Evolutionary conservation across 2,113 vertebrate genomes (phyloP).

Genomic region (Gadus macrocephalus): DNA sequence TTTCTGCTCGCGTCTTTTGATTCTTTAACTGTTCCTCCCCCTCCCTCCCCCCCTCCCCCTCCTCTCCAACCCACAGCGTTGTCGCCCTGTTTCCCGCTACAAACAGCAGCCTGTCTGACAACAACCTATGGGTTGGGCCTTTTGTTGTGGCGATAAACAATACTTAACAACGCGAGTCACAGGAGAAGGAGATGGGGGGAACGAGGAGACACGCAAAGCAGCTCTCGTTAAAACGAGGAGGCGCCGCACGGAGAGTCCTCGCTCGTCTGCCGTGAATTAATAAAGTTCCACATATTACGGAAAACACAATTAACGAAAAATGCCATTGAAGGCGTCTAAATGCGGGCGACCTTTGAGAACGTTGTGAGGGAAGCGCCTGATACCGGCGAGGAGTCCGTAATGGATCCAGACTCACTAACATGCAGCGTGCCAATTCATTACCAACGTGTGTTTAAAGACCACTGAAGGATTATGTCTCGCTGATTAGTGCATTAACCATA

Average conservation of each 20-base stretch:
- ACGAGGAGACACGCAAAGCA: too few relatives aligned
- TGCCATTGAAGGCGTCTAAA: too few relatives aligned
- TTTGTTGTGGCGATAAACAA: constrained; percentile 46
- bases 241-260: too few relatives aligned
- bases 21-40: constrained; percentile 56
- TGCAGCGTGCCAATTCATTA: constrained; percentile 44
- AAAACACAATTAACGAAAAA: too few relatives aligned
- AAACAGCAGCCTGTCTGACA: constrained; percentile 42
- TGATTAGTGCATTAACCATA: constrained; percentile 33
- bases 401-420: constrained; percentile 34
- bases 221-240: too few relatives aligned
- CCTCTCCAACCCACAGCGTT: too few relatives aligned
- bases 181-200: constrained; percentile 6
- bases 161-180: constrained; percentile 42
- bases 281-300: too few relatives aligned
- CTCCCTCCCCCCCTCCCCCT: constrained; percentile 30
- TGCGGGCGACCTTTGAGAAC: too few relatives aligned
- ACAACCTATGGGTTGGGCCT: constrained; percentile 20
- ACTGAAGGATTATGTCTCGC: constrained; percentile 45
- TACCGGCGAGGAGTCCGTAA: background rate
- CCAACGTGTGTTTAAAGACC: constrained; percentile 35
- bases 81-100: constrained; percentile 27
- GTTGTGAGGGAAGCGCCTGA: too few relatives aligned
- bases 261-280: too few relatives aligned
- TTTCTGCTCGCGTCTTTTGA: constrained; percentile 59